phyloP scores from a whole-genome alignment of 1,140 invertebrate species.

The Penaeus chinensis region DNA sequence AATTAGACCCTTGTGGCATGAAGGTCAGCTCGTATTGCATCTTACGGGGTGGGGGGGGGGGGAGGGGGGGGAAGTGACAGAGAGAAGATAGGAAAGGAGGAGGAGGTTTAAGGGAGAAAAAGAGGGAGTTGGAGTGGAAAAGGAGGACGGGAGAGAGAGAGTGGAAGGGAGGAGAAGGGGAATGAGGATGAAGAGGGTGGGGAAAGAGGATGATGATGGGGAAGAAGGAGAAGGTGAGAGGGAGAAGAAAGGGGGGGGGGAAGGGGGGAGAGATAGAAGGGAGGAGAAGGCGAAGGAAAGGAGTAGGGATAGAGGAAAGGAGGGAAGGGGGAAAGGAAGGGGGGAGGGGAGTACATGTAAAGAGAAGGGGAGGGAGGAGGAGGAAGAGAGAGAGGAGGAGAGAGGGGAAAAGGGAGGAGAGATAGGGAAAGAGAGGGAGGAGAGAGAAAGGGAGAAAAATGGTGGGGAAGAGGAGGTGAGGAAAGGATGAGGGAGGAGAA shows the following conservation, averaged over 20 bases:
- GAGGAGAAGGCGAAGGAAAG: neutral
- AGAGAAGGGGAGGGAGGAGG: neutral
- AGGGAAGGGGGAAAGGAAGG: too few species aligned
- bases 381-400: neutral
- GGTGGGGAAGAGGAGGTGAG: neutral
- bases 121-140: neutral
- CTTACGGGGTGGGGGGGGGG: neutral
- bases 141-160: neutral
- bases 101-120: neutral
- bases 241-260: too few species aligned
- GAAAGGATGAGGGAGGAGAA: neutral
- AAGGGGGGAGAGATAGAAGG: too few species aligned
- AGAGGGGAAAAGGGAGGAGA: neutral
- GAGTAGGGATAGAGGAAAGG: neutral
- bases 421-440: neutral
- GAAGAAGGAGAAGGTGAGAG: too few species aligned
- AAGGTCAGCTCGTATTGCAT: neutral
- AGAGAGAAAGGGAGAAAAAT: neutral
- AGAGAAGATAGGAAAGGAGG: too few species aligned
- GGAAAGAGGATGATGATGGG: too few species aligned
- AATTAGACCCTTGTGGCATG: neutral
- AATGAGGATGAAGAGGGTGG: too few species aligned
- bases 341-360: too few species aligned
- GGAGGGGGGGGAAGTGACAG: neutral
- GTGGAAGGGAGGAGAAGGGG: neutral